phyloP scores from a whole-genome alignment of 2,797 vertebrate species.

The Sylvilagus floridanus region DNA sequence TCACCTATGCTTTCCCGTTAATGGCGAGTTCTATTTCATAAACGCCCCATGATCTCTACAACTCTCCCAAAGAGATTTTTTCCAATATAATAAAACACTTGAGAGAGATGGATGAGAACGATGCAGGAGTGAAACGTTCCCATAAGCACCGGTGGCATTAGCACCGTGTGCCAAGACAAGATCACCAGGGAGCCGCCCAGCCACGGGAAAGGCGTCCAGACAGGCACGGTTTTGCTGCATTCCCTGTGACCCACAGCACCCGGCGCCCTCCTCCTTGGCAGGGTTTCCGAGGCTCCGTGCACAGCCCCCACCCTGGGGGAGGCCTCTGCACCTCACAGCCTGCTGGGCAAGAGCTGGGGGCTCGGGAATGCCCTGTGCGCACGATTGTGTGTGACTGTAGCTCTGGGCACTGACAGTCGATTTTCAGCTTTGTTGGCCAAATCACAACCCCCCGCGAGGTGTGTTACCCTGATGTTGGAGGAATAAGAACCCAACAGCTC shows the following conservation, averaged over 20 bases:
- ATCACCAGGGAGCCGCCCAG: background rate
- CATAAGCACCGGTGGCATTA: conserved; percentile 67
- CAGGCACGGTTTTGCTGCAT: background rate
- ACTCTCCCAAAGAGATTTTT: conserved; percentile 70
- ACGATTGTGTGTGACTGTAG: background rate
- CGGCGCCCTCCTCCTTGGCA: background rate
- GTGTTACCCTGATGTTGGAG: background rate
- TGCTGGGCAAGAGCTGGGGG: background rate
- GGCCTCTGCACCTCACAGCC: conserved; percentile 76
- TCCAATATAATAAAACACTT: conserved; percentile 64
- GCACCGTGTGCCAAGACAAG: rapidly evolving
- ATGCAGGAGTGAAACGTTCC: conserved; percentile 57
- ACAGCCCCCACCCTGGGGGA: background rate
- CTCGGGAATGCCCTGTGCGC: background rate
- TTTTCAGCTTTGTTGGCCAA: background rate
- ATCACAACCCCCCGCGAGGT: background rate
- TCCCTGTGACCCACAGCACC: background rate
- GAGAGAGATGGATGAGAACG: conserved; percentile 76
- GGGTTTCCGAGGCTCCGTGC: conserved; percentile 72
- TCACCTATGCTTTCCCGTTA: conserved; percentile 12
- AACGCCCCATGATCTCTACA: conserved; percentile 50
- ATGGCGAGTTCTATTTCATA: conserved; percentile 66
- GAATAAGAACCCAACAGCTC: background rate
- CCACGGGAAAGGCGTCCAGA: background rate
- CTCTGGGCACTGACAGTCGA: background rate